Conservation (phyloP, 2,888 invertebrate species). For the Chironomus riparius region DNA sequence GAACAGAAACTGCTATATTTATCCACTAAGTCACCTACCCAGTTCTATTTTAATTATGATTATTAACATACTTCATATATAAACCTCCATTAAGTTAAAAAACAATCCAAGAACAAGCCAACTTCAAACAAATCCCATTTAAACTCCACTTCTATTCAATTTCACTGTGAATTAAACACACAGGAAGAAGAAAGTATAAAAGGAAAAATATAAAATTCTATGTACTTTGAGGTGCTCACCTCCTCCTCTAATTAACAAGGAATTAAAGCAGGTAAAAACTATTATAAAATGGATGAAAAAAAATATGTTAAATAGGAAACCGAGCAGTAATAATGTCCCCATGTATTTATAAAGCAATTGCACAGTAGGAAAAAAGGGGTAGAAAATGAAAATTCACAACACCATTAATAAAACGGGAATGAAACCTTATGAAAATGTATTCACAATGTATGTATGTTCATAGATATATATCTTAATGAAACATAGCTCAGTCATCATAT, state of each 20-base stretch:
- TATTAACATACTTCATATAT: too few species aligned
- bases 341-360: not conserved
- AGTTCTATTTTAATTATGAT: too few species aligned
- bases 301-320: slow-evolving; percentile 17
- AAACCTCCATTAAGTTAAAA: too few species aligned
- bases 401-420: not conserved
- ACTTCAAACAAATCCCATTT: too few species aligned
- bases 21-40: too few species aligned
- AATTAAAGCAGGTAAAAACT: slow-evolving; percentile 23
- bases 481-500: not conserved
- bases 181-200: not conserved
- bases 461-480: not conserved
- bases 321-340: not conserved
- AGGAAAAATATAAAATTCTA: not conserved
- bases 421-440: not conserved
- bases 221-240: too few species aligned
- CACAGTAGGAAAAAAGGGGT: slow-evolving; percentile 2
- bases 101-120: too few species aligned
- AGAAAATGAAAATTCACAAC: slow-evolving; percentile 2
- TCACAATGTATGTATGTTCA: not conserved
- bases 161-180: not conserved
- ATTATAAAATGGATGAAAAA: slow-evolving; percentile 19
- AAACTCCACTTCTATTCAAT: not conserved
- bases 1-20: too few species aligned
- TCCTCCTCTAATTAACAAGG: slow-evolving; percentile 22